These are phyloP conservation scores for Asobara japonica DNA, from an alignment of 1,140 invertebrate species.

Conservation along the genomic window DNA sequence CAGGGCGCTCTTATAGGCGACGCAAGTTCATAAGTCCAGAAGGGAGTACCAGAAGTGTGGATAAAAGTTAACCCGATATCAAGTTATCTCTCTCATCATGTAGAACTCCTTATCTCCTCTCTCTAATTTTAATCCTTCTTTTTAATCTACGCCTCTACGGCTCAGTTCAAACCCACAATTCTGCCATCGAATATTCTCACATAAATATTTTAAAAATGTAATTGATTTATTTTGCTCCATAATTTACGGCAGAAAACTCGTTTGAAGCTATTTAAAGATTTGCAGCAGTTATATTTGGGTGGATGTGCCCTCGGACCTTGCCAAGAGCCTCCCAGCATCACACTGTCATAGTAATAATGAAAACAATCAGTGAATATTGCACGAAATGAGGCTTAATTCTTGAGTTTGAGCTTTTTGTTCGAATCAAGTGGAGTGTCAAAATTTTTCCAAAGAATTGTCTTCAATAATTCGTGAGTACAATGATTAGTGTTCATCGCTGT, in stretches of 20 bases:
- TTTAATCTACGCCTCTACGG: too few species aligned
- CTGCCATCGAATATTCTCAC: too few species aligned
- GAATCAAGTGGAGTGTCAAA: not conserved
- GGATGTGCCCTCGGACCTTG: not conserved
- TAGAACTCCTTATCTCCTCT: too few species aligned
- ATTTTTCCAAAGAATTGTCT: not conserved
- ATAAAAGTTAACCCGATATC: too few species aligned
- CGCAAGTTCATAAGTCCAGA: too few species aligned
- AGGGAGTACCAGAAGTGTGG: too few species aligned
- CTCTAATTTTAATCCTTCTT: too few species aligned
- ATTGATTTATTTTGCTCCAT: not conserved
- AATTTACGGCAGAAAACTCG: not conserved
- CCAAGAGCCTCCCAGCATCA: slow-evolving; percentile 3
- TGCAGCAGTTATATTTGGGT: slow-evolving; percentile 9
- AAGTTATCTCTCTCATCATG: too few species aligned
- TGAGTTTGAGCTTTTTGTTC: not conserved
- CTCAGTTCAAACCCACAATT: too few species aligned
- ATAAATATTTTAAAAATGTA: too few species aligned
- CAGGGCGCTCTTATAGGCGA: too few species aligned
- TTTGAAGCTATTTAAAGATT: not conserved
- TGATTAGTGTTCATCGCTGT: not conserved
- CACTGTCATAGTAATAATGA: not conserved
- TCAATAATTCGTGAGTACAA: not conserved
- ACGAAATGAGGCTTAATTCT: not conserved
- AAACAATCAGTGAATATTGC: slow-evolving; percentile 1